These are phyloP conservation scores for Catocala fraxini DNA, from an alignment of 2,888 invertebrate genomes.

Conservation along the genomic window DNA sequence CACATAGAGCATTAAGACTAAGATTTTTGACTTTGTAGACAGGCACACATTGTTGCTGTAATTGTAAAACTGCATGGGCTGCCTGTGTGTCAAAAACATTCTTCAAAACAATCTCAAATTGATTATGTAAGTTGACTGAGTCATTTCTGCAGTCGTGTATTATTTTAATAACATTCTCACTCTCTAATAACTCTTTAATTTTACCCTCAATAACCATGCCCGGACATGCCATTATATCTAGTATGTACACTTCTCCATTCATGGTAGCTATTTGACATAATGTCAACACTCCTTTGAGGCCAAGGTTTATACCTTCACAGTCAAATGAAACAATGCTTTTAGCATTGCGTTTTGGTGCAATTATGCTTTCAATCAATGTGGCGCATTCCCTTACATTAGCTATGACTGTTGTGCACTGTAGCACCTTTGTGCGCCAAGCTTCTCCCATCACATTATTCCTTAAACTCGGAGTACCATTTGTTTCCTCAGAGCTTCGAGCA, in stretches of 20 bases:
- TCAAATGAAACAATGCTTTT: slow-evolving; percentile 94
- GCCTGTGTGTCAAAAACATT: slow-evolving; percentile 98
- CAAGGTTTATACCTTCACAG: slow-evolving; percentile 97
- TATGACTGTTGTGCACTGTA: slow-evolving; percentile 94
- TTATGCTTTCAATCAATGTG: slow-evolving; percentile 92
- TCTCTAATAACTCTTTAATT: slow-evolving; percentile 93
- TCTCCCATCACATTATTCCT: slow-evolving; percentile 88
- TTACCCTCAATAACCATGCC: slow-evolving; percentile 93
- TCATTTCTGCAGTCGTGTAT: slow-evolving; percentile 98
- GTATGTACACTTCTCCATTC: slow-evolving; percentile 94
- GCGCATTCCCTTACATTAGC: slow-evolving; percentile 93
- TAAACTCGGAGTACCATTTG: slow-evolving; percentile 77
- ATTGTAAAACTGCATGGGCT: slow-evolving; percentile 96
- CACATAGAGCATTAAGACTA: slow-evolving; percentile 96
- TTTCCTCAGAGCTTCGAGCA: slow-evolving; percentile 77
- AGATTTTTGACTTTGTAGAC: slow-evolving; percentile 98
- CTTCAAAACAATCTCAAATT: slow-evolving; percentile 93
- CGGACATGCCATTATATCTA: slow-evolving; percentile 95
- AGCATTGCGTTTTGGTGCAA: slow-evolving; percentile 85
- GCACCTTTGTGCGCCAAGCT: slow-evolving; percentile 93
- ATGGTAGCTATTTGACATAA: slow-evolving; percentile 95
- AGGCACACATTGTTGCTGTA: slow-evolving; percentile 95
- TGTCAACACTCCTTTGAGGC: slow-evolving; percentile 95
- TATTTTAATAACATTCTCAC: slow-evolving; percentile 94
- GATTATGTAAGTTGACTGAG: slow-evolving; percentile 94